These are phyloP conservation scores for Dermolepida albohirtum DNA, from an alignment of 2,888 invertebrate genomes.

Conservation along the genomic window DNA sequence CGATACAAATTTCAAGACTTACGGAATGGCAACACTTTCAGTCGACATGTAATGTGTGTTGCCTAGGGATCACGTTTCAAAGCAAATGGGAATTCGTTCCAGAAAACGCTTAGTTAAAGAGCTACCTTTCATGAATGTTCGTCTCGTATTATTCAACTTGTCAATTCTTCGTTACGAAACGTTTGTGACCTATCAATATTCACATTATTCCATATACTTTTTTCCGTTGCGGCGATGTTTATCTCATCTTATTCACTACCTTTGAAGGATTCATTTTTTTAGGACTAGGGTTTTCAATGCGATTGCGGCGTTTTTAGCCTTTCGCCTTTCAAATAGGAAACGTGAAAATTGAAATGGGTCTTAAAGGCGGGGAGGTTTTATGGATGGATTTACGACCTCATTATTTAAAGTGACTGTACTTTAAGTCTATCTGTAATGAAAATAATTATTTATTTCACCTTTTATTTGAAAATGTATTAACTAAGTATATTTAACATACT, in stretches of 20 bases:
- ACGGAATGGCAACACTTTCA: no score
- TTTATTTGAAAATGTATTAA: no score
- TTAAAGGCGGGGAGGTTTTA: neutral
- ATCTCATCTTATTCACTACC: neutral
- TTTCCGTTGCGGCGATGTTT: neutral
- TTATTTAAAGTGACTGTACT: no score
- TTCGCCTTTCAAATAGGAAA: neutral
- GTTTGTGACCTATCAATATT: conserved; percentile 6
- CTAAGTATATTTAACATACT: no score
- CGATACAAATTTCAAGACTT: no score
- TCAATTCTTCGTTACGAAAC: conserved; percentile 6
- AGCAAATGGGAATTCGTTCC: no score
- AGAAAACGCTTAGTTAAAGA: neutral
- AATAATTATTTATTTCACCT: no score
- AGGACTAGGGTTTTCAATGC: neutral
- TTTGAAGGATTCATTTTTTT: neutral
- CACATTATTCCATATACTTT: neutral
- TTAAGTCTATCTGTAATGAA: no score
- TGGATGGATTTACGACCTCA: no score
- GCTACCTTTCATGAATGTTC: neutral
- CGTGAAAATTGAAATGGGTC: neutral
- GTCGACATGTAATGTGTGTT: no score
- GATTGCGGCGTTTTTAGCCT: neutral
- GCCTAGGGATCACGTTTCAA: no score
- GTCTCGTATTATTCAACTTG: neutral